These are phyloP conservation scores for Heliconius congener DNA, from an alignment of 1,140 invertebrate genomes.

Conservation along the genomic window DNA sequence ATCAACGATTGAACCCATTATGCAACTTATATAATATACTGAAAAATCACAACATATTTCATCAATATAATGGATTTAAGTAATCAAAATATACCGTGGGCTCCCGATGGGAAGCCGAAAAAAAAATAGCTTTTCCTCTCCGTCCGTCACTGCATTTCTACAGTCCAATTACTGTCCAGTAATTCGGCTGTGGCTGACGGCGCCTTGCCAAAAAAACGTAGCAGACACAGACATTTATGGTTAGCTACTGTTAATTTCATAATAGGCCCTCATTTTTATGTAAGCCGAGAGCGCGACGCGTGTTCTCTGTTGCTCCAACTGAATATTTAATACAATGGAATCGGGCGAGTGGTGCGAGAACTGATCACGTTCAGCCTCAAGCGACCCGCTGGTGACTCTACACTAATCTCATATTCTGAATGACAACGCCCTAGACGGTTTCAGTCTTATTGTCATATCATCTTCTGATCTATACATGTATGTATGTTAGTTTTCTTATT, in stretches of 20 bases:
- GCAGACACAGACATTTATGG: constrained; percentile 52
- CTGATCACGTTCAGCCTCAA: constrained; percentile 59
- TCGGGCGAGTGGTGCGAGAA: constrained; percentile 55
- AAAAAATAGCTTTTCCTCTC: constrained; percentile 57
- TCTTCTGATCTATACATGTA: not conserved
- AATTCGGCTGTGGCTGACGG: constrained; percentile 73
- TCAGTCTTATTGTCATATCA: constrained; percentile 2
- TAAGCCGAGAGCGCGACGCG: constrained; percentile 55
- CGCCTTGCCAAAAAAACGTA: constrained; percentile 66
- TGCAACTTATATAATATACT: not conserved
- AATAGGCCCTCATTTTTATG: constrained; percentile 79
- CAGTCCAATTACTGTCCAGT: constrained; percentile 78
- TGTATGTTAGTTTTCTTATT: not conserved
- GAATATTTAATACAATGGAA: constrained; percentile 72
- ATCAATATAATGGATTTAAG: constrained; percentile 38
- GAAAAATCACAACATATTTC: constrained; percentile 2
- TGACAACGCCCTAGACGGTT: constrained; percentile 52
- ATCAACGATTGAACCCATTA: not conserved
- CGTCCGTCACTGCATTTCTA: constrained; percentile 72
- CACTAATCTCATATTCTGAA: constrained; percentile 61
- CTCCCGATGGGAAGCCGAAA: constrained; percentile 42
- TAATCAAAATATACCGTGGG: constrained; percentile 44
- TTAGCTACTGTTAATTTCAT: constrained; percentile 75
- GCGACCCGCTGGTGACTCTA: constrained; percentile 46
- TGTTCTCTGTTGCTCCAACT: constrained; percentile 50